A percentile compares a stretch with the other conserved stretches of the same genome.
Conservation (phyloP, 1,140 invertebrate genomes). For the Neodiprion lecontei region DNA sequence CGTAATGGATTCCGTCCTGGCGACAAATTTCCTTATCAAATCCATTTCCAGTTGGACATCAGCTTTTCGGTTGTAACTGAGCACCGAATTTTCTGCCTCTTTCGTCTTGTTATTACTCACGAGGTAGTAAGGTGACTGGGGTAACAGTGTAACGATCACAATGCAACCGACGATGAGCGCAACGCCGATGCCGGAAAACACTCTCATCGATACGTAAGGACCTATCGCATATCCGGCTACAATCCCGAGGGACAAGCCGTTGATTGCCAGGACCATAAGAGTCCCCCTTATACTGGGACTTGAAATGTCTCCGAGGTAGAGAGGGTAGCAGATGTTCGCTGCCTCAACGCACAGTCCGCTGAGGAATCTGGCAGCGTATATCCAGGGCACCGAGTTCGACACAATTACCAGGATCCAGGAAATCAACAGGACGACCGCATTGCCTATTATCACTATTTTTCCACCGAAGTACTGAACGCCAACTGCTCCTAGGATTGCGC, state of each 20-base stretch:
- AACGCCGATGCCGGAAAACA: constrained; percentile 66
- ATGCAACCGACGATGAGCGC: constrained; percentile 64
- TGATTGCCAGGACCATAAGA: constrained; percentile 65
- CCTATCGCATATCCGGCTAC: constrained; percentile 73
- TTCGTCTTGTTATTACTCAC: constrained; percentile 67
- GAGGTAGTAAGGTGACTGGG: constrained; percentile 77
- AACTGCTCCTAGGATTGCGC: constrained; percentile 48
- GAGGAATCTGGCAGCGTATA: constrained; percentile 64
- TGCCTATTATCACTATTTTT: constrained; percentile 68
- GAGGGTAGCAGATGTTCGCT: constrained; percentile 68
- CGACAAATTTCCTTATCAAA: constrained; percentile 37
- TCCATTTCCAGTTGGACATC: constrained; percentile 37
- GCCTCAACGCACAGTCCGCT: constrained; percentile 71
- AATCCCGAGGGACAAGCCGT: constrained; percentile 65
- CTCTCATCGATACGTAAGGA: constrained; percentile 64
- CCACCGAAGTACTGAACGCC: constrained; percentile 65
- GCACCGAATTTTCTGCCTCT: constrained; percentile 56
- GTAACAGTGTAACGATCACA: constrained; percentile 69
- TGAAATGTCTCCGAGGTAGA: constrained; percentile 72
- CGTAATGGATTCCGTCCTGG: constrained; percentile 24
- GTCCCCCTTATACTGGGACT: constrained; percentile 70
- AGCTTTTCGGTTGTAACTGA: constrained; percentile 41
- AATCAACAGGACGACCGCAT: constrained; percentile 66
- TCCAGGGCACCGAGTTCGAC: constrained; percentile 56
- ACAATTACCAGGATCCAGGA: constrained; percentile 70